phyloP scores from a whole-genome alignment of 2,888 invertebrate species.

The Dyspetes luteomarginatus region DNA sequence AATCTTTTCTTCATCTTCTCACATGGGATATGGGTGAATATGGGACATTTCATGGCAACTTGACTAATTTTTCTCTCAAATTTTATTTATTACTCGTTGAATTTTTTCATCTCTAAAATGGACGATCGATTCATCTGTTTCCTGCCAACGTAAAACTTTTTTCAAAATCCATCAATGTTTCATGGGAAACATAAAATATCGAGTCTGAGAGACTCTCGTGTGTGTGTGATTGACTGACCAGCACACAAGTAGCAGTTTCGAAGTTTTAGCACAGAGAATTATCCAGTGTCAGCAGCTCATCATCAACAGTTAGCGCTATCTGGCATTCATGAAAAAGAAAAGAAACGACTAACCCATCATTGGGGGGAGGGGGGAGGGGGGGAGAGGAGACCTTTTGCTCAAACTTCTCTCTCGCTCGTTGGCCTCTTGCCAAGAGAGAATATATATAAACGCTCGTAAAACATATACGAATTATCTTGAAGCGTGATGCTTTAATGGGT shows the following conservation, averaged over 20 bases:
- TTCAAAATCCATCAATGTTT: not conserved
- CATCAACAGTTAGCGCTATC: slow-evolving; percentile 42
- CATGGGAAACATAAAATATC: slow-evolving; percentile 7
- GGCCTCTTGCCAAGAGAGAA: slow-evolving; percentile 59
- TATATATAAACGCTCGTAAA: slow-evolving; percentile 74
- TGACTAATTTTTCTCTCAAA: not conserved
- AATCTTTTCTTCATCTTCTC: slow-evolving; percentile 29
- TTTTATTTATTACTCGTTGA: no score
- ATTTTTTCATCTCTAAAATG: no score
- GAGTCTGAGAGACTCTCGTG: slow-evolving; percentile 18
- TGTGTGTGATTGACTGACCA: slow-evolving; percentile 34
- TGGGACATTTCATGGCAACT: not conserved
- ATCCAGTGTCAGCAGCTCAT: slow-evolving; percentile 23
- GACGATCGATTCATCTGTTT: not conserved
- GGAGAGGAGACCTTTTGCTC: slow-evolving; percentile 19
- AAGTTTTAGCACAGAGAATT: not conserved
- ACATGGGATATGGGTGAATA: not conserved
- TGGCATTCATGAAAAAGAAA: slow-evolving; percentile 47
- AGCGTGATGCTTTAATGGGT: slow-evolving; percentile 80
- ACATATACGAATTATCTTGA: slow-evolving; percentile 80
- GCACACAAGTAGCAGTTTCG: slow-evolving; percentile 8
- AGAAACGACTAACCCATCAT: no score
- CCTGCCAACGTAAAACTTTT: not conserved
- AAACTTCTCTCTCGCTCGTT: slow-evolving; percentile 16
- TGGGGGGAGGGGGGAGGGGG: not conserved